Base-by-base conservation (phyloP, 2,113 vertebrate genomes). In the Pandion haliaetus region DNA sequence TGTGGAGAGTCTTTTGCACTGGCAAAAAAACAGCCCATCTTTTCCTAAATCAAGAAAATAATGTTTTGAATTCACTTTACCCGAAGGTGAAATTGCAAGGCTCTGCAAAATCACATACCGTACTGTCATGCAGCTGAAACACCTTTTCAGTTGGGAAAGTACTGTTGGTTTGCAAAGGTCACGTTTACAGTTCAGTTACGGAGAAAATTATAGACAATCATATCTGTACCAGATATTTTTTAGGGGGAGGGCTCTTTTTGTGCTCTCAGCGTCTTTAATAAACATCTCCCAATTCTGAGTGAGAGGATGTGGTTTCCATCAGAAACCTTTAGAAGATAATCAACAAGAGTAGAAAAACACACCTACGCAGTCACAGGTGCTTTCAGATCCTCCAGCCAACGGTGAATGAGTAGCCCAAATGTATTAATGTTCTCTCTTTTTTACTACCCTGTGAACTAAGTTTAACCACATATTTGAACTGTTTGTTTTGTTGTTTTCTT, bases 221-320 rank as follows among this genome's bases (percentile, higher is more conserved):
- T 63, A 45, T 94, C 86, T 92, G 62, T 90, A 91, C 82, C 93
- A 96, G 92, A 69, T 66, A 89, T 91, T 47, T 25, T 50, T 4
- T 0, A 12, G 49, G 52, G 70, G 85, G 61, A 81, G 82, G 63
- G 63, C 84, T 96, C 49, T 93, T 87, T 97, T 82, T 96, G 90
- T 96, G 81, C 83, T 97, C 86, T 95, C 80, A 97, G 90, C 25
- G 42, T 94, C 96, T 97, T 98, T 98, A 98, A 98, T 98, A 98
- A 97, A 98, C 97, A 97, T 78, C 97, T 94, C 95, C 95, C 88
- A 96, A 89, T 96, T 95, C 95, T 88, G 97, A 55, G 97, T 98
- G 82, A 98, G 97, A 98, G 98, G 98, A 98, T 98, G 98, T 98
- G 98, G 98, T 98, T 98, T 97, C 95, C 97, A 98, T 98, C 98